Evolutionary conservation across 2,113 vertebrate species (phyloP).

Genomic region (Azemiops feae): DNA sequence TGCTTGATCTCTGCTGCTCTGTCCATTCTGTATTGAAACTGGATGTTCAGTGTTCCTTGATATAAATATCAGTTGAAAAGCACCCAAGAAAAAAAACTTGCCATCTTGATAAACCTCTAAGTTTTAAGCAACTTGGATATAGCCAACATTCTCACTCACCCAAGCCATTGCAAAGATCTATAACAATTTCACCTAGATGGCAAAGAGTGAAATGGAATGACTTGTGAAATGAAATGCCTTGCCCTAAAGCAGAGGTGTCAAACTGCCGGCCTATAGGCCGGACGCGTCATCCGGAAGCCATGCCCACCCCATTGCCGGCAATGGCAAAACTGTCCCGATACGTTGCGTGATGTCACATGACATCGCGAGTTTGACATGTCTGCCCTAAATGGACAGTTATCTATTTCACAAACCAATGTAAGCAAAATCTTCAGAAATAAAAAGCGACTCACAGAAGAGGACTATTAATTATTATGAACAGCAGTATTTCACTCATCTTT

Average conservation of each 20-base stretch:
- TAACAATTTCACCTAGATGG: conserved; percentile 11
- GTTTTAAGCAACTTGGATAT: neutral
- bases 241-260: no score
- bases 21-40: neutral
- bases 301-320: no score
- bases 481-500: neutral
- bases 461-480: neutral
- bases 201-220: conserved; percentile 14
- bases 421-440: neutral
- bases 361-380: no score
- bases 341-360: no score
- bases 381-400: no score
- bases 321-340: no score
- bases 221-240: conserved; percentile 20
- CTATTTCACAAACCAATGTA: neutral
- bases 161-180: neutral
- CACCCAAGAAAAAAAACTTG: neutral
- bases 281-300: no score
- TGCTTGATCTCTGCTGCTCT: neutral
- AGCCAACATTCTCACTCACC: neutral
- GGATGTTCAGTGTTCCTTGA: no score
- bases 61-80: neutral
- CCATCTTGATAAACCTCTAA: neutral
- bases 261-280: no score
- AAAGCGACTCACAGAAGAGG: neutral